phyloP scores from a whole-genome alignment of 1,140 invertebrate species.

The Meloidogyne hapla region DNA sequence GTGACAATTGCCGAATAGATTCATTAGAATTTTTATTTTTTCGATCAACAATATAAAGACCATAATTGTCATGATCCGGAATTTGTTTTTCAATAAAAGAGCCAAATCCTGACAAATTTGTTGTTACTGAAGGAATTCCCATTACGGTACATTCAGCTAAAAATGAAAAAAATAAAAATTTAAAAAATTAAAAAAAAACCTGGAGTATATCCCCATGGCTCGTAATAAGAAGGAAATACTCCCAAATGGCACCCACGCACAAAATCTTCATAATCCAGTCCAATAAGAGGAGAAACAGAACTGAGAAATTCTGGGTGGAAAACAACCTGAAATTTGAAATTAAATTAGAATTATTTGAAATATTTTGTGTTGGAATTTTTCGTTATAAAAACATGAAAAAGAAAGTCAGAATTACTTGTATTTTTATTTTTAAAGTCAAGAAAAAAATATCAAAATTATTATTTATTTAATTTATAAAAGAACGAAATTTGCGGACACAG shows the following conservation, averaged over 20 bases:
- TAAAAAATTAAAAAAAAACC: slow-evolving; percentile 59
- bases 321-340: slow-evolving; percentile 73
- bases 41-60: slow-evolving; percentile 96
- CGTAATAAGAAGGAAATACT: slow-evolving; percentile 98
- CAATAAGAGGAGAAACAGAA: slow-evolving; percentile 94
- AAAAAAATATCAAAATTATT: too few species aligned
- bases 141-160: slow-evolving; percentile 96
- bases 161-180: slow-evolving; percentile 26
- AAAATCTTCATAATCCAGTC: slow-evolving; percentile 98
- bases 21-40: slow-evolving; percentile 82
- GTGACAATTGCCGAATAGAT: slow-evolving; percentile 86
- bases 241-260: slow-evolving; percentile 97
- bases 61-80: slow-evolving; percentile 93
- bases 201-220: slow-evolving; percentile 99
- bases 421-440: too few species aligned
- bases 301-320: slow-evolving; percentile 99
- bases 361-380: too few species aligned
- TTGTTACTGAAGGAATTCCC: slow-evolving; percentile 96
- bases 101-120: slow-evolving; percentile 97
- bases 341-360: background rate
- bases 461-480: too few species aligned
- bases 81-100: slow-evolving; percentile 99
- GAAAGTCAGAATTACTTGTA: background rate
- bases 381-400: too few species aligned
- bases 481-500: too few species aligned